Evolutionary conservation across 2,113 vertebrate species (phyloP).

Genomic region (Microtus pennsylvanicus): DNA sequence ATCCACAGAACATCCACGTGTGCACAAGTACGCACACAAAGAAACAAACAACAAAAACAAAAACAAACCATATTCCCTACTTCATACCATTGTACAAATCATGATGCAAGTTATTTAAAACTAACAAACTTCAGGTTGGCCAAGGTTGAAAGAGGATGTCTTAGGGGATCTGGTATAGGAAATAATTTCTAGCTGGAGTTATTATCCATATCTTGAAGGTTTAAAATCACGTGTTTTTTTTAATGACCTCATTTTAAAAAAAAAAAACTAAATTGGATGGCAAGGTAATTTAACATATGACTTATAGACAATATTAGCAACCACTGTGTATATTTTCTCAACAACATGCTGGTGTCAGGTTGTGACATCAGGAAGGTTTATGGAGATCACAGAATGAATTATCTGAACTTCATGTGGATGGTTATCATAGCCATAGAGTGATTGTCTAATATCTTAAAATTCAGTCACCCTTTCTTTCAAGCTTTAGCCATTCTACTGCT

Average conservation of each 20-base stretch:
- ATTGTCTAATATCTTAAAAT: slow-evolving; percentile 44
- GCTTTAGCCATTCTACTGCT: not conserved
- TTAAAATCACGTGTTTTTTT: slow-evolving; percentile 44
- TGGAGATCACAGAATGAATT: not conserved
- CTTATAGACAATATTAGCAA: slow-evolving; percentile 55
- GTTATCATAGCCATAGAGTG: not conserved
- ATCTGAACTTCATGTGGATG: not conserved
- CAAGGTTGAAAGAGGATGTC: not conserved
- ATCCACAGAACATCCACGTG: not conserved
- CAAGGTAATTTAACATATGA: slow-evolving; percentile 66
- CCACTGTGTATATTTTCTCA: slow-evolving; percentile 26
- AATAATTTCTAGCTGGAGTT: slow-evolving; percentile 45
- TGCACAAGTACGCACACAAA: not conserved
- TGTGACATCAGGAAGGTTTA: slow-evolving; percentile 8
- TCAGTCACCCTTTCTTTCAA: not conserved
- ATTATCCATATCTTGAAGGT: slow-evolving; percentile 56
- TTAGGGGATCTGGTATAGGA: slow-evolving; percentile 11
- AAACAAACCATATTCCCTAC: not conserved
- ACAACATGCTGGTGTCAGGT: slow-evolving; percentile 20
- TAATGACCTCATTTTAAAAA: slow-evolving; percentile 27
- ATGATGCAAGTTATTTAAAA: not conserved
- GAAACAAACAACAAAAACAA: not conserved
- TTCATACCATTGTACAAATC: not conserved
- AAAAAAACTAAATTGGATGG: slow-evolving; percentile 52
- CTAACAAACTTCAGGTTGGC: not conserved